These are phyloP conservation scores for Ophioninae sp. DNA, from an alignment of 2,888 invertebrate genomes.

Conservation along the genomic window DNA sequence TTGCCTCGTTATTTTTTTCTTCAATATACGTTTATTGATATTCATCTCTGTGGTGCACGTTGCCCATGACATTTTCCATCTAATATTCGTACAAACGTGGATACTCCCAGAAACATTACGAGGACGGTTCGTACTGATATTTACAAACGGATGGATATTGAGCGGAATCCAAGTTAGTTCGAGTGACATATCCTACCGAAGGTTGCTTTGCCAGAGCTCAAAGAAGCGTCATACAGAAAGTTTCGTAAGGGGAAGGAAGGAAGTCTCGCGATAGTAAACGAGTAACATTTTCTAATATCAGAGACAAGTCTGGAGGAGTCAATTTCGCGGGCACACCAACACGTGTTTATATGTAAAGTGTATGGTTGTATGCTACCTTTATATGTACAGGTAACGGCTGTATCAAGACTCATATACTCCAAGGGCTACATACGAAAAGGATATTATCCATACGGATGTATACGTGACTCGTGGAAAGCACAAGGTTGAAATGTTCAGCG, in stretches of 20 bases:
- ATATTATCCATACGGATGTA: slow-evolving; percentile 7
- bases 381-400: slow-evolving; percentile 1
- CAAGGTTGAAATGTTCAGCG: slow-evolving; percentile 7
- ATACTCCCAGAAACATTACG: background rate
- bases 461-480: background rate
- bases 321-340: slow-evolving; percentile 12
- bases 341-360: background rate
- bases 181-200: background rate
- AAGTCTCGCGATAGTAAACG: slow-evolving; percentile 9
- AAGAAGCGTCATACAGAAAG: background rate
- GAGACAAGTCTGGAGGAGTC: slow-evolving; percentile 14
- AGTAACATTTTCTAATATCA: slow-evolving; percentile 14
- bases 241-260: background rate
- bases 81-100: background rate
- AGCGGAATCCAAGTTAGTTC: background rate
- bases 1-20: background rate
- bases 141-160: background rate
- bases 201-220: background rate
- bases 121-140: background rate
- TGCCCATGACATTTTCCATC: background rate
- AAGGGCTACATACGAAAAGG: background rate
- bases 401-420: slow-evolving; percentile 2
- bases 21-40: background rate
- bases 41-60: background rate
- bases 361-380: background rate